These are phyloP conservation scores for Varanus salvator DNA, from an alignment of 2,113 vertebrate species.

Conservation along the genomic window DNA sequence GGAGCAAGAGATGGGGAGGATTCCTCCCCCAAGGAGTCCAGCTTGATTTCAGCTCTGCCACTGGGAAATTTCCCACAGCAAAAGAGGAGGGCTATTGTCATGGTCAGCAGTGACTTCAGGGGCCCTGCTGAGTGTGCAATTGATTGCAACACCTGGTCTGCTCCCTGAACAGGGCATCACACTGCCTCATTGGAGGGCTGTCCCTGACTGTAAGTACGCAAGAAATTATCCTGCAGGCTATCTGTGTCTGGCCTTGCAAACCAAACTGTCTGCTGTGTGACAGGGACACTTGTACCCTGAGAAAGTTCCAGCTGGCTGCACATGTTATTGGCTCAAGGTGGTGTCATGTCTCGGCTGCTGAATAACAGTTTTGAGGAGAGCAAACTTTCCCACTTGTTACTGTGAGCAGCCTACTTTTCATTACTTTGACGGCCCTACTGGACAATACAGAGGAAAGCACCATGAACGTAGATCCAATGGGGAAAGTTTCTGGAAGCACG, in stretches of 20 bases:
- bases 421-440: not conserved
- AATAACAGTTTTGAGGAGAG: not conserved
- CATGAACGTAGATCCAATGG: not conserved
- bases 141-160: too few relatives aligned
- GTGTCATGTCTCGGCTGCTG: not conserved
- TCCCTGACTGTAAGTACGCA: not conserved
- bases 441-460: not conserved
- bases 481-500: not conserved
- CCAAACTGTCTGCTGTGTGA: not conserved
- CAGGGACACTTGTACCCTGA: not conserved
- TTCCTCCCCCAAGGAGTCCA: too few relatives aligned
- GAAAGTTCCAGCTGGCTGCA: slow-evolving; percentile 1
- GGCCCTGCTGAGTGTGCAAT: too few relatives aligned
- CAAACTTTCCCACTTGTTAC: not conserved
- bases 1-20: too few relatives aligned
- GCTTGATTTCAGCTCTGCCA: too few relatives aligned
- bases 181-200: too few relatives aligned
- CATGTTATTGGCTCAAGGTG: not conserved
- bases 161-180: not conserved
- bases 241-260: not conserved
- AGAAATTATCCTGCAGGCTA: not conserved
- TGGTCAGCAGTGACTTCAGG: too few relatives aligned
- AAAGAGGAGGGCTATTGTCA: too few relatives aligned
- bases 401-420: not conserved
- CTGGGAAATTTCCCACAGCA: too few relatives aligned